Evolutionary conservation across 2,113 vertebrate genomes (phyloP).

Genomic region (Dipodomys spectabilis): DNA sequence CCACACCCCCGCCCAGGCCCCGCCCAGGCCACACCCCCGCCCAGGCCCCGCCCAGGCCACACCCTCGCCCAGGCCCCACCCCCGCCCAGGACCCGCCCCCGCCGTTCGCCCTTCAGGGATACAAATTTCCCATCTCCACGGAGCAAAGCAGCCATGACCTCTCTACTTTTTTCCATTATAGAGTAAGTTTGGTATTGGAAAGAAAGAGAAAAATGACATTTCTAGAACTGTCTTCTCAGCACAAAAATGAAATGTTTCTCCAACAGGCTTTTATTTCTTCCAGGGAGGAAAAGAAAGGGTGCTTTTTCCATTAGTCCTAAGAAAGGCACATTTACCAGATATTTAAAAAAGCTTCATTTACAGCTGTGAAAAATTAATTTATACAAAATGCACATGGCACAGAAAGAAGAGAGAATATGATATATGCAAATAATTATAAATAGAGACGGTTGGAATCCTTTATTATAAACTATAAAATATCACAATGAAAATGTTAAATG

Average conservation of each 20-base stretch:
- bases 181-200: background rate
- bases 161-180: background rate
- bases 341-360: background rate
- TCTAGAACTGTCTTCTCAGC: constrained; percentile 31
- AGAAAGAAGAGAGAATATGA: background rate
- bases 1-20: background rate
- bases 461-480: constrained; percentile 51
- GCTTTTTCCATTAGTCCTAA: background rate
- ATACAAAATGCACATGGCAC: background rate
- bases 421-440: constrained; percentile 21
- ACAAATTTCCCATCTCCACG: background rate
- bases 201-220: constrained; percentile 23
- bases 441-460: background rate
- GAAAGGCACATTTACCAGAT: background rate
- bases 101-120: background rate
- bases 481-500: constrained; percentile 39
- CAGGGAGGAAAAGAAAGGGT: background rate
- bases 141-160: background rate
- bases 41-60: accelerated
- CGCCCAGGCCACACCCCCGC: background rate
- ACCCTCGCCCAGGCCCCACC: background rate
- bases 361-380: constrained; percentile 51
- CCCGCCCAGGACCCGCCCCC: background rate
- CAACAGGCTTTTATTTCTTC: constrained; percentile 13
- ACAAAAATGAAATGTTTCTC: constrained; percentile 55